Percentiles rank a stretch among this genome's conserved stretches.
These are phyloP conservation scores for Eupristina koningsbergeri DNA, from an alignment of 1,140 invertebrate species.

Conservation along the genomic window DNA sequence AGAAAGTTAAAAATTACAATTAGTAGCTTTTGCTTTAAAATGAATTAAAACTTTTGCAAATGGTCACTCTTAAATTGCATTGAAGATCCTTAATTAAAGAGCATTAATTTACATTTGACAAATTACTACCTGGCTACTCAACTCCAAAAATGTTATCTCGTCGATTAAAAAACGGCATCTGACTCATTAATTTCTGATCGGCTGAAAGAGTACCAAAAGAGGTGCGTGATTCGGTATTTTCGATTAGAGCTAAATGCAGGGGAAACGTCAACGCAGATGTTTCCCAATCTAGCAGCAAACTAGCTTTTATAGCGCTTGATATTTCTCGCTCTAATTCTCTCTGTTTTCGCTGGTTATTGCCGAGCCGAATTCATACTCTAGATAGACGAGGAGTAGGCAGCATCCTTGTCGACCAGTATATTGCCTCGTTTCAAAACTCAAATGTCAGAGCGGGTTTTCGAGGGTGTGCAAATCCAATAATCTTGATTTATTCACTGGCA, in stretches of 20 bases:
- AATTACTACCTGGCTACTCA: no score
- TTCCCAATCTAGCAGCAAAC: neutral
- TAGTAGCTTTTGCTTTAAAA: no score
- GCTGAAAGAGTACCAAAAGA: neutral
- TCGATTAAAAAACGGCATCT: neutral
- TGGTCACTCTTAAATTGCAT: no score
- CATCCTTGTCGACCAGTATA: constrained; percentile 14
- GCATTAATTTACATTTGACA: no score
- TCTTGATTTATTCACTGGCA: constrained; percentile 42
- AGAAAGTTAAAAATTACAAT: no score
- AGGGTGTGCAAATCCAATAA: constrained; percentile 37
- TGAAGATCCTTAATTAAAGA: no score
- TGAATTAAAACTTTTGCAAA: no score
- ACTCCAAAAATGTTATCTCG: no score
- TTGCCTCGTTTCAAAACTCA: constrained; percentile 2
- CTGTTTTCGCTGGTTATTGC: constrained; percentile 6
- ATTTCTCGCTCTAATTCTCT: neutral
- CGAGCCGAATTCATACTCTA: neutral
- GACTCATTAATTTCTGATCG: neutral
- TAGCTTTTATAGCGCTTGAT: neutral
- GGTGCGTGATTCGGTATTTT: constrained; percentile 52
- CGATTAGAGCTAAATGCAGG: constrained; percentile 55
- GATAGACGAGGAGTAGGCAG: neutral
- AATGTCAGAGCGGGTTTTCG: constrained; percentile 32
- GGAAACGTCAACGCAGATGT: constrained; percentile 20